Evolutionary conservation across 1,140 invertebrate genomes (phyloP), one percentile per base, ranked within the genome.

Genomic region (Saccostrea glomerata): DNA sequence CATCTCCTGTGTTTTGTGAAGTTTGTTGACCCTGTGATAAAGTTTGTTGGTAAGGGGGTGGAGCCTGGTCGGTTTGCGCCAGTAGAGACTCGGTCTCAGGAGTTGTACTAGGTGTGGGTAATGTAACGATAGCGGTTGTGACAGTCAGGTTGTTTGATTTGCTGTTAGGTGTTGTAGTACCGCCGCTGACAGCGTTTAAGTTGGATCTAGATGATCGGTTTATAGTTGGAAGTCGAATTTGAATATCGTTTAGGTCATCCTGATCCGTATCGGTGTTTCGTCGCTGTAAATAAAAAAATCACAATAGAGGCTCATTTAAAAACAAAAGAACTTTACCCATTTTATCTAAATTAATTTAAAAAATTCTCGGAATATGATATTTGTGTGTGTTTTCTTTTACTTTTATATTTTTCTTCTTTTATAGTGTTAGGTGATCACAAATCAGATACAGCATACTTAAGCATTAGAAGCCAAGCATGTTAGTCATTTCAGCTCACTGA

Each of bases 181-280:
- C 92, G 25, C 93, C 90, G 36, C 91, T 91, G 25, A 94, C 90
- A 40, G 93, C 93, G 86, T 94, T 94, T n/a, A 94, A 90, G 88
- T 92, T 94, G n/a, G 93, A 92, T 30, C 93, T 92, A 11, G 94
- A 94, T 3, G 93, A 92, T 70, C 93, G 88, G 88, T 94, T 93
- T 25, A 91, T 86, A 23, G 92, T 91, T 58, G 94, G 94, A 66
- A 95, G 91, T 66, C 95, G 93, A 85, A 96, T 95, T 91, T 95
- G 95, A 84, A 96, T 95, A 90, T 96, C 95, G 90, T 95, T 96
- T 83, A 96, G 90, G 88, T 96, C 95, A 88, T 96, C 95, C 25
- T 95, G 94, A 25, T 93, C 94, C 40, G 92, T 92, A 20, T 94
- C 94, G 82, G 70, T 89, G 89, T 93, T 56, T 88, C 92, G 82